Conservation (phyloP, 1,140 invertebrate genomes). For the Tyrophagus putrescentiae region DNA sequence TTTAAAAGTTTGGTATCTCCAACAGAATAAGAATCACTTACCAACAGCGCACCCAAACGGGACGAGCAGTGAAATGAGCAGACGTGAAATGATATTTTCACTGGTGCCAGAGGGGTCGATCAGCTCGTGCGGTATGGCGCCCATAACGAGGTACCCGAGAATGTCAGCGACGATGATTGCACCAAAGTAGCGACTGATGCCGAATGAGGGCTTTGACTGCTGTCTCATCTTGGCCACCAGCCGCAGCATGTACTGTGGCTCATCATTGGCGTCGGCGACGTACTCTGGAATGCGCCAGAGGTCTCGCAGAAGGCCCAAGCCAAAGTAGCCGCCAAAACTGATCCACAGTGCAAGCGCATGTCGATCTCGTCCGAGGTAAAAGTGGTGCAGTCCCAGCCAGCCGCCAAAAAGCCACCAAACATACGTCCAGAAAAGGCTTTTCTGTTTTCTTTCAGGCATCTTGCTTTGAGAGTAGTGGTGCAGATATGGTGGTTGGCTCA, state of each 20-base stretch:
- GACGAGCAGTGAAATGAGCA: slow-evolving; percentile 48
- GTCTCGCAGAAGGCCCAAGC: slow-evolving; percentile 70
- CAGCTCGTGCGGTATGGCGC: slow-evolving; percentile 52
- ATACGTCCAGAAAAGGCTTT: slow-evolving; percentile 57
- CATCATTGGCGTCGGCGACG: slow-evolving; percentile 68
- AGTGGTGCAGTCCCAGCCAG: slow-evolving; percentile 70
- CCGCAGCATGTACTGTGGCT: slow-evolving; percentile 49
- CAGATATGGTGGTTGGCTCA: background rate
- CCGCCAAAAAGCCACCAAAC: slow-evolving; percentile 72
- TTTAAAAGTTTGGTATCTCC: too few species aligned
- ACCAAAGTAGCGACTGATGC: slow-evolving; percentile 54
- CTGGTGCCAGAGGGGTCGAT: slow-evolving; percentile 26
- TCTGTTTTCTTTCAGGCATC: slow-evolving; percentile 29
- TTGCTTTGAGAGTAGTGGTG: background rate
- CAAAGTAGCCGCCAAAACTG: slow-evolving; percentile 67
- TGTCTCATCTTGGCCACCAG: slow-evolving; percentile 46
- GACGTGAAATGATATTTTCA: slow-evolving; percentile 46
- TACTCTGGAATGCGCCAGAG: slow-evolving; percentile 68
- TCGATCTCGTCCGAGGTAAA: slow-evolving; percentile 71
- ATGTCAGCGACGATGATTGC: slow-evolving; percentile 59
- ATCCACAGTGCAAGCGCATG: slow-evolving; percentile 78
- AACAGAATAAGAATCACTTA: slow-evolving; percentile 35
- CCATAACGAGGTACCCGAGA: slow-evolving; percentile 54
- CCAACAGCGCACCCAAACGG: slow-evolving; percentile 57
- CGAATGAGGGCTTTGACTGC: slow-evolving; percentile 59